Conservation (phyloP, 1,140 invertebrate species). For the Rhyacophila brunnea region DNA sequence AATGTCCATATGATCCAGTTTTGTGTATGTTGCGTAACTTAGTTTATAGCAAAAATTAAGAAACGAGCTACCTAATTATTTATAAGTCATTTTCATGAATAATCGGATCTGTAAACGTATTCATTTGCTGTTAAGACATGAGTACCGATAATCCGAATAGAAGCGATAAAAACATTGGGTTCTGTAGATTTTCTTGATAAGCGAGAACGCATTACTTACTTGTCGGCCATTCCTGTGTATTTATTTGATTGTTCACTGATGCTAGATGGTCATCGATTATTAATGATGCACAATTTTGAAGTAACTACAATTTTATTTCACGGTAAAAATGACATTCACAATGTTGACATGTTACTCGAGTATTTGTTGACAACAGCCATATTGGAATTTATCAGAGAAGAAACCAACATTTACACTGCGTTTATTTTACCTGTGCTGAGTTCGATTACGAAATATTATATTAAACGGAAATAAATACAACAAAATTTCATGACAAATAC, state of each 20-base stretch:
- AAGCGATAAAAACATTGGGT: neutral
- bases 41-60: neutral
- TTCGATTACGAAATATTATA: too few species aligned
- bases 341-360: constrained; percentile 21
- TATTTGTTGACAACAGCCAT: constrained; percentile 31
- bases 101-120: too few species aligned
- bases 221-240: neutral
- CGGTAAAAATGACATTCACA: constrained; percentile 12
- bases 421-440: neutral
- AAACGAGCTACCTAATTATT: too few species aligned
- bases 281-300: neutral
- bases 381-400: constrained; percentile 14
- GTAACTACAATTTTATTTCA: neutral
- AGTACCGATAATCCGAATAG: neutral
- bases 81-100: too few species aligned
- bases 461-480: too few species aligned
- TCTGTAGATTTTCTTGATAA: neutral
- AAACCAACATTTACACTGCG: constrained; percentile 8
- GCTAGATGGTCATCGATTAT: neutral
- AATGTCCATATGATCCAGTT: neutral
- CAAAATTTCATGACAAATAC: too few species aligned
- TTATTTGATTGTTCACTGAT: neutral
- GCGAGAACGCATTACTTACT: neutral
- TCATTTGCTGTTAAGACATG: too few species aligned
- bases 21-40: neutral